phyloP scores from a whole-genome alignment of 2,888 invertebrate genomes.

The Incurvaria masculella region DNA sequence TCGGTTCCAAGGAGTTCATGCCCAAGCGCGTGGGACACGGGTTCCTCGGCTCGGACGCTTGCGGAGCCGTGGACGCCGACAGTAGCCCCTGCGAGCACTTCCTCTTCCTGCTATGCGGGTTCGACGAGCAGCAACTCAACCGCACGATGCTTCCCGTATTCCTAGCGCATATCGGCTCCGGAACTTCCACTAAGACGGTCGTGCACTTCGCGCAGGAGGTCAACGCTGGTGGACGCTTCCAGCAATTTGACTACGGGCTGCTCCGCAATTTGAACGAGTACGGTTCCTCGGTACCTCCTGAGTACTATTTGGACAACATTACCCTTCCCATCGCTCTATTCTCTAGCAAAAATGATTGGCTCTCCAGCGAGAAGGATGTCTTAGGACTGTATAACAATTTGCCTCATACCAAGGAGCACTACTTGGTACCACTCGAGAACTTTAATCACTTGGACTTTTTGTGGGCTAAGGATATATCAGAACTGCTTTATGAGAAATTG shows the following conservation, averaged over 20 bases:
- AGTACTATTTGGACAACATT: conserved; percentile 59
- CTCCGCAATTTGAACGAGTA: conserved; percentile 55
- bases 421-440: conserved; percentile 53
- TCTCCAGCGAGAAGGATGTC: conserved; percentile 65
- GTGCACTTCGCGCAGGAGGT: conserved; percentile 66
- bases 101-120: conserved; percentile 70
- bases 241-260: conserved; percentile 66
- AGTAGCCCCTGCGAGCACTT: conserved; percentile 65
- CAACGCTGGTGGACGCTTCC: conserved; percentile 50
- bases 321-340: conserved; percentile 61
- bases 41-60: conserved; percentile 54
- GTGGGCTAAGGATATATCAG: conserved; percentile 60
- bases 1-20: conserved; percentile 69
- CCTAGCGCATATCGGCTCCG: conserved; percentile 67
- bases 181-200: conserved; percentile 70
- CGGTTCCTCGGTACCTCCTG: conserved; percentile 54
- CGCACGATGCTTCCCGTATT: conserved; percentile 66
- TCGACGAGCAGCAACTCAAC: conserved; percentile 66
- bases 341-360: conserved; percentile 67
- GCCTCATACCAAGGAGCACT: conserved; percentile 42
- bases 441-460: conserved; percentile 75
- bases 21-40: conserved; percentile 61
- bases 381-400: conserved; percentile 43
- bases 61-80: conserved; percentile 48
- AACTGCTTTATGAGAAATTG: conserved; percentile 54